phyloP scores from a whole-genome alignment of 2,797 vertebrate genomes.

The Sarcoramphus papa region DNA sequence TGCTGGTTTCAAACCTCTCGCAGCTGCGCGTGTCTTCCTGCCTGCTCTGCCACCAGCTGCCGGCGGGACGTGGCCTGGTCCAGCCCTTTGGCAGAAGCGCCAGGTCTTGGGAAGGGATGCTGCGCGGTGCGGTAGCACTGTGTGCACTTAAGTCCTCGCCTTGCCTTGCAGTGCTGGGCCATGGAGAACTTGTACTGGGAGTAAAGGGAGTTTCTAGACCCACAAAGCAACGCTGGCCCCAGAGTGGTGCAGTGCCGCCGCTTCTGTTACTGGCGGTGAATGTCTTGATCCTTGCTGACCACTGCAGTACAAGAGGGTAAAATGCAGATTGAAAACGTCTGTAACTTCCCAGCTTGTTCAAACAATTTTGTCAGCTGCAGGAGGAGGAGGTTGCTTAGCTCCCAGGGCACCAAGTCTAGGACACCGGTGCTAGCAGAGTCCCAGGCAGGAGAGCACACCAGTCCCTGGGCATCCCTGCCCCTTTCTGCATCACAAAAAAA shows the following conservation, averaged over 20 bases:
- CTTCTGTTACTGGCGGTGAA: not conserved
- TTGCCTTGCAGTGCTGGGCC: not conserved
- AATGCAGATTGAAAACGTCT: not conserved
- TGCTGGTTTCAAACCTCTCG: not conserved
- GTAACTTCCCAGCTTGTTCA: not conserved
- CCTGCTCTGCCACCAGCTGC: not conserved
- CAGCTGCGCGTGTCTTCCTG: not conserved
- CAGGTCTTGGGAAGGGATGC: not conserved
- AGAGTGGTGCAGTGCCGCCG: not conserved
- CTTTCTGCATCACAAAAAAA: not conserved
- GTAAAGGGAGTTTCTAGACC: not conserved
- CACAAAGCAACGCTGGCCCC: not conserved
- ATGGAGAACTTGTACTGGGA: not conserved
- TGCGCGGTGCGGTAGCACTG: rapidly evolving
- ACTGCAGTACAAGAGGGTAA: not conserved
- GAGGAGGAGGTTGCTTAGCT: not conserved
- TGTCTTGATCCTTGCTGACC: not conserved
- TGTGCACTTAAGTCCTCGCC: not conserved
- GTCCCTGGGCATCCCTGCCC: not conserved
- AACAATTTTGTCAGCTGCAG: not conserved
- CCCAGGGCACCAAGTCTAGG: not conserved
- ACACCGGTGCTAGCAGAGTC: not conserved
- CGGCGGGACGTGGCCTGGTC: not conserved
- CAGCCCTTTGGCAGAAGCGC: not conserved
- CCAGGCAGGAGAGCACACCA: not conserved